Base-by-base conservation (phyloP, 2,797 vertebrate genomes). In the Chrysocyon brachyurus region DNA sequence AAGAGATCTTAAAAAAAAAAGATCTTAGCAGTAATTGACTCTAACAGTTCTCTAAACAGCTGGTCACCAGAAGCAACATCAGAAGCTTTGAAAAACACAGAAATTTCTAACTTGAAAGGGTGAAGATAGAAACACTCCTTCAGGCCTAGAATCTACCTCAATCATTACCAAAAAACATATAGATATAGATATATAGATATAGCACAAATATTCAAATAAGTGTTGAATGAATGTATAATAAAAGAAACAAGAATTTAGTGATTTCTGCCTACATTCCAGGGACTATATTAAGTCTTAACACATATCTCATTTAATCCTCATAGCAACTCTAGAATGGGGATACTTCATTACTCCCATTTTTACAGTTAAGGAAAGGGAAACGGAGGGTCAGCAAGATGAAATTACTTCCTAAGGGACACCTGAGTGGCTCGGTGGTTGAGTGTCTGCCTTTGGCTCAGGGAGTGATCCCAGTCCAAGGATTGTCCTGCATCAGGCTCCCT, bases 41-140 rank as follows among this genome's bases (percentile, higher is more conserved):
- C 24, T 12, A 79, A 59, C 22, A 57, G 46, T 63, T 91, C 33
- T 90, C 49, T 81, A 63, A 68, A 73, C n/a, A 15, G 54, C 36
- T 72, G 66, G n/a, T 90, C 46, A 77, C 57, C 33, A 89, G 21
- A 68, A 40, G 85, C 56, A 66, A 8, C 4, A 52, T 46, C 40
- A 63, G 40, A 87, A 19, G 31, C 59, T 82, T 63, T 72, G 64
- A 57, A 87, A 75, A 77, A 84, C n/a, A 73, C 3, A 87, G 36
- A 85, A 52, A 86, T 73, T 93, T 94, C 78, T 91, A 77, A 85
- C 22, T 81, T 75, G 72, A 92, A 86, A 91, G 68, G 26, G 33
- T 70, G 40, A 54, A 49, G 61, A 9, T 63, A 61, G 57, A 96
- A 79, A 91, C 28, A 64, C 8, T 14, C 22, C 33, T 26, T 73